Evolutionary conservation across 2,888 invertebrate species (phyloP).

Genomic region (Trilocha varians): DNA sequence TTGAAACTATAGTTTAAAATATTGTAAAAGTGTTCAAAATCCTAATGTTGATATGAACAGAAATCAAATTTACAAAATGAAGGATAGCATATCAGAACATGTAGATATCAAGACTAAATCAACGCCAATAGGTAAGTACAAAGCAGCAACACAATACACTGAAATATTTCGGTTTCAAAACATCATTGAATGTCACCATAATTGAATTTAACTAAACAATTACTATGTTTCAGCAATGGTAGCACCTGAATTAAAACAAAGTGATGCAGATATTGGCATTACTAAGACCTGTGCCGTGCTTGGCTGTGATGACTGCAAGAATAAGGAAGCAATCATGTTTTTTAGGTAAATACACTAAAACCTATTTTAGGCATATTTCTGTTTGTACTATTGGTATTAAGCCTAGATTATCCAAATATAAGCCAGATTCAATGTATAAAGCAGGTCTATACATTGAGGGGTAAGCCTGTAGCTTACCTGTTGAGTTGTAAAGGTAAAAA

Average conservation of each 20-base stretch:
- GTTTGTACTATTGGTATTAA: background rate
- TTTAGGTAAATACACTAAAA: constrained; percentile 45
- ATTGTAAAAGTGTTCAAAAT: too few species aligned
- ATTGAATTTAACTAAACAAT: background rate
- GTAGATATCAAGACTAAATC: constrained; percentile 49
- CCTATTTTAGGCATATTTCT: background rate
- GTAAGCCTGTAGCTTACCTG: too few species aligned
- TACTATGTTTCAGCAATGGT: constrained; percentile 47
- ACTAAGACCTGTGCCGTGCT: constrained; percentile 60
- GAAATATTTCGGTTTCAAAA: background rate
- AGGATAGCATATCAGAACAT: constrained; percentile 40
- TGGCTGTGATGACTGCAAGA: constrained; percentile 62
- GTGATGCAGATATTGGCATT: constrained; percentile 47
- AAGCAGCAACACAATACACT: background rate
- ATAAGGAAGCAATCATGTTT: constrained; percentile 49
- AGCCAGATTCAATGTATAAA: too few species aligned
- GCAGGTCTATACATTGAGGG: too few species aligned
- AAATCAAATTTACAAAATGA: constrained; percentile 45
- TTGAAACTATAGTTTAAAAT: too few species aligned
- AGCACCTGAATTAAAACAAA: constrained; percentile 60
- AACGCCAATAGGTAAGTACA: constrained; percentile 54
- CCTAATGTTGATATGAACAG: constrained; percentile 43
- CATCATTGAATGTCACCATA: too few species aligned
- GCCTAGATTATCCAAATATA: too few species aligned
- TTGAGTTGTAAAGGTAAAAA: too few species aligned